phyloP scores from a whole-genome alignment of 2,797 vertebrate species.

The Phrynocephalus guinanensis region DNA sequence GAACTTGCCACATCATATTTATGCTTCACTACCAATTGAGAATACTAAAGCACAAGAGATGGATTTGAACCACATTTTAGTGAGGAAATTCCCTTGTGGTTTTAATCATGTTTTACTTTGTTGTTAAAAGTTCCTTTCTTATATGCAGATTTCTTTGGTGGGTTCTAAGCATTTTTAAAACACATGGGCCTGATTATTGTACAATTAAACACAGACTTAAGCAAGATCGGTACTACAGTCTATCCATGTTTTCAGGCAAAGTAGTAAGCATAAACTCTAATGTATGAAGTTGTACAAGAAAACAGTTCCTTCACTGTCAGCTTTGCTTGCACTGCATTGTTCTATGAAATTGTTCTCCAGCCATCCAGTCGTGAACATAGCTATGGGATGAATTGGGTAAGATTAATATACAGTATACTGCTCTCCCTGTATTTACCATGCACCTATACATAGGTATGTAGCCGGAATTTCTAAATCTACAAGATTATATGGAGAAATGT shows the following conservation, averaged over 20 bases:
- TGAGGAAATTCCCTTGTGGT: neutral
- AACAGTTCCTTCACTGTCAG: slow-evolving; percentile 12
- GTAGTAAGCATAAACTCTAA: slow-evolving; percentile 10
- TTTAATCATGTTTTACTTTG: neutral
- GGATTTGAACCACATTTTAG: slow-evolving; percentile 18
- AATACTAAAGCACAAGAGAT: neutral
- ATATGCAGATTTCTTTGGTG: slow-evolving; percentile 21
- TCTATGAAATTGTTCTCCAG: slow-evolving; percentile 12
- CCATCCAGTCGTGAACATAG: neutral
- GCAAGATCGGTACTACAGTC: neutral
- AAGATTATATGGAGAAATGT: neutral
- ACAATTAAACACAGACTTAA: slow-evolving; percentile 23
- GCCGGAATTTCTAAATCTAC: slow-evolving; percentile 10
- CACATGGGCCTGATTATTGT: slow-evolving; percentile 9
- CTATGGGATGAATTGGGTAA: slow-evolving; percentile 13
- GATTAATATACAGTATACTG: neutral
- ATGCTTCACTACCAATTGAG: neutral
- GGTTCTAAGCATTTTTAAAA: slow-evolving; percentile 14
- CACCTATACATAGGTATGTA: neutral
- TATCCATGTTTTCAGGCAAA: neutral
- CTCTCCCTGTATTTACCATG: slow-evolving; percentile 1
- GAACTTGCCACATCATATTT: neutral
- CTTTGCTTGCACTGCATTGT: slow-evolving; percentile 20
- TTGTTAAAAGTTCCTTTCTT: slow-evolving; percentile 10
- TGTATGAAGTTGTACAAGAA: slow-evolving; percentile 6